These are phyloP conservation scores for Spisula solida DNA, from an alignment of 2,888 invertebrate genomes.

Conservation along the genomic window DNA sequence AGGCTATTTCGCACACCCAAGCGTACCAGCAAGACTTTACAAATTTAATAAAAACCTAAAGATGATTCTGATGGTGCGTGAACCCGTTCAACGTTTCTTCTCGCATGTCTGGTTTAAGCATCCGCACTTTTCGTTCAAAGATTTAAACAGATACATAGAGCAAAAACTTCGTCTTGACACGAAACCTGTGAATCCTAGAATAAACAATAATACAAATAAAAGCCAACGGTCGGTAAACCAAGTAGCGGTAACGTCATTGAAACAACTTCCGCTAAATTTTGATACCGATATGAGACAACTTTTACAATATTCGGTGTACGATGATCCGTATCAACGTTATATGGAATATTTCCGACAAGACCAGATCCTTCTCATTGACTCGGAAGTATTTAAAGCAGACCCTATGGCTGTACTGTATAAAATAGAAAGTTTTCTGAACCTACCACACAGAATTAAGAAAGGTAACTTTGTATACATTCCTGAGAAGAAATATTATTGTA, in stretches of 20 bases:
- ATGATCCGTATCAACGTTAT: conserved; percentile 16
- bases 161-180: too few species aligned
- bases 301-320: conserved; percentile 28
- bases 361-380: conserved; percentile 46
- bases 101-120: conserved; percentile 89
- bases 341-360: conserved; percentile 25
- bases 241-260: too few species aligned
- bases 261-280: background rate
- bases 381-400: conserved; percentile 23
- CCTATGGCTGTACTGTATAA: conserved; percentile 12
- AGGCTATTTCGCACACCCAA: conserved; percentile 97
- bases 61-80: conserved; percentile 96
- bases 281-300: background rate
- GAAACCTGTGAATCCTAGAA: too few species aligned
- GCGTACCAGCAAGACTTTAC: conserved; percentile 96
- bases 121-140: too few species aligned
- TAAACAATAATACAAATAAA: too few species aligned
- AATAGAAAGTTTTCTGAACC: conserved; percentile 79
- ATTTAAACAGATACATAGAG: too few species aligned
- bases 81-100: conserved; percentile 97
- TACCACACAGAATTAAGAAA: conserved; percentile 71
- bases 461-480: conserved; percentile 96
- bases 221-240: too few species aligned
- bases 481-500: conserved; percentile 36
- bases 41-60: conserved; percentile 96